A percentile compares a stretch with the other conserved stretches of the same genome.
phyloP scores from a whole-genome alignment of 2,113 vertebrate species.

The Semnornis frantzii region DNA sequence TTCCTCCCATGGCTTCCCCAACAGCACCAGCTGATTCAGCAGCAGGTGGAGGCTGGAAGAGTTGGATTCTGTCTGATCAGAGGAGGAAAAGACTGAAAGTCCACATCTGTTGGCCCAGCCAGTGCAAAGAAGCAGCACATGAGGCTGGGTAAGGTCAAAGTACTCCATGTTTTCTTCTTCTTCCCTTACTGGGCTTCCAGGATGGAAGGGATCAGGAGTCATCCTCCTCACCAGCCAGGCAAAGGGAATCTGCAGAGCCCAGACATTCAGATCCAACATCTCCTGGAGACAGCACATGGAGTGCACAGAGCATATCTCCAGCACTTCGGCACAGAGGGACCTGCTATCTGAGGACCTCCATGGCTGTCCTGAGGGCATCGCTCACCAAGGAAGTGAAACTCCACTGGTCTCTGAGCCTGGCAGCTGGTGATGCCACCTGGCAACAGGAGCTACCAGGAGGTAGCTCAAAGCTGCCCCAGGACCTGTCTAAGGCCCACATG shows the following conservation, averaged over 20 bases:
- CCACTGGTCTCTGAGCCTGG: fast-evolving
- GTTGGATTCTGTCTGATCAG: too few relatives aligned
- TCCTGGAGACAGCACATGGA: background rate
- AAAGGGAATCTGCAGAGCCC: background rate
- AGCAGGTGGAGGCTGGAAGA: background rate
- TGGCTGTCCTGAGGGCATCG: fast-evolving
- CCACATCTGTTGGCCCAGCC: fast-evolving
- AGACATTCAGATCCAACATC: background rate
- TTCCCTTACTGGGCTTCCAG: background rate
- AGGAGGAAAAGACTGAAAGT: background rate
- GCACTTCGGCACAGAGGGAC: background rate
- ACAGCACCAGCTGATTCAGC: background rate
- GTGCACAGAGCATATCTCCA: background rate
- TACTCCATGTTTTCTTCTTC: background rate
- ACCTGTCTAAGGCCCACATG: background rate
- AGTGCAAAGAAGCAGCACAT: background rate
- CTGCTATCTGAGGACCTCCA: background rate
- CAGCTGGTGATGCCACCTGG: fast-evolving
- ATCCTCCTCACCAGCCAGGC: background rate
- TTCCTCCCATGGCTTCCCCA: background rate
- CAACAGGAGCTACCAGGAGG: background rate
- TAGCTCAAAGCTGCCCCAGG: background rate
- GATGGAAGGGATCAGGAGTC: background rate
- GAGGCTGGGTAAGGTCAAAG: background rate
- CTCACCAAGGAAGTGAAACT: fast-evolving